Conservation (phyloP, 2,113 vertebrate species). For the Phaetusa simplex region DNA sequence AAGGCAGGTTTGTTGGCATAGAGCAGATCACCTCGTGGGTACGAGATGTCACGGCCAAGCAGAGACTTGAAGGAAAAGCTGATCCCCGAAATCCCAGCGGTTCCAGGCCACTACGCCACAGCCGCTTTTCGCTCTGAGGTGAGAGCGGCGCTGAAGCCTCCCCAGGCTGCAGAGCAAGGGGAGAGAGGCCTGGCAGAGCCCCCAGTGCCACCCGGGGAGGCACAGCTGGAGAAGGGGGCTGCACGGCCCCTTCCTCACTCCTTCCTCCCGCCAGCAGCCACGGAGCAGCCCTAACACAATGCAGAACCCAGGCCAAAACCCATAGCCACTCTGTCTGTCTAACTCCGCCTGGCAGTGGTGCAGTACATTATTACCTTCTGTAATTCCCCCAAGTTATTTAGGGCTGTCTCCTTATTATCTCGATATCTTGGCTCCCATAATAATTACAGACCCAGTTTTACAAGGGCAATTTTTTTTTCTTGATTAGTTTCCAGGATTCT, state of each 20-base stretch:
- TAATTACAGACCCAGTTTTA: conserved; percentile 73
- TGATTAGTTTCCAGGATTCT: conserved; percentile 69
- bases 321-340: conserved; percentile 64
- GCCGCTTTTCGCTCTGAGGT: too few species aligned
- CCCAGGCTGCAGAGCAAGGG: not conserved
- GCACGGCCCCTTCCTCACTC: not conserved
- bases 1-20: not conserved
- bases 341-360: conserved; percentile 53
- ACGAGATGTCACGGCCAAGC: not conserved
- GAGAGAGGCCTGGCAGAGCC: not conserved
- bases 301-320: conserved; percentile 61
- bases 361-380: conserved; percentile 67
- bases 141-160: not conserved
- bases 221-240: not conserved
- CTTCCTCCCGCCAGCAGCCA: not conserved
- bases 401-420: conserved; percentile 72
- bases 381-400: conserved; percentile 71
- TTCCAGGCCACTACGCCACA: not conserved
- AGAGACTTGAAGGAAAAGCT: not conserved
- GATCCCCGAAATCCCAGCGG: rapidly evolving
- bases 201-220: not conserved
- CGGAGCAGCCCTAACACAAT: conserved; percentile 30
- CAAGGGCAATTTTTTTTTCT: conserved; percentile 63
- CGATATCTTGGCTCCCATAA: conserved; percentile 66
- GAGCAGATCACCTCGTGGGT: not conserved